phyloP scores from a whole-genome alignment of 2,113 vertebrate species.

The Actenoides lindsayi region DNA sequence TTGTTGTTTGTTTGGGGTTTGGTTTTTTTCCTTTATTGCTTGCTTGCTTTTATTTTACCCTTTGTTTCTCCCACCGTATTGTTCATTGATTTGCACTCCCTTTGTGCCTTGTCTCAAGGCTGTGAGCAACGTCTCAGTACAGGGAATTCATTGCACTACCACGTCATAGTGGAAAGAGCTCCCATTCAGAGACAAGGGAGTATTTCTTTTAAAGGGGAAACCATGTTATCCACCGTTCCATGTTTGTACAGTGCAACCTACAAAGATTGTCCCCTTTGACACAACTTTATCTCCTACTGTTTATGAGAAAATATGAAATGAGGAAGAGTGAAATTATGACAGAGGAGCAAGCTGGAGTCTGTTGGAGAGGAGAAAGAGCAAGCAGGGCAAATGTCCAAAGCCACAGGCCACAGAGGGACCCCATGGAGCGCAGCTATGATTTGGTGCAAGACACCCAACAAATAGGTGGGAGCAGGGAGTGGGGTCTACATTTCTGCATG shows the following conservation, averaged over 20 bases:
- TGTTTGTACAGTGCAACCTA: neutral
- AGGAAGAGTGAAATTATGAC: neutral
- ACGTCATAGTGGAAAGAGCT: slow-evolving; percentile 9
- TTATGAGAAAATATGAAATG: neutral
- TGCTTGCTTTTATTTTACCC: neutral
- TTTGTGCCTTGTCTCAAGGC: slow-evolving; percentile 48
- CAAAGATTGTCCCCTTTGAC: neutral
- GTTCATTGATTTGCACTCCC: slow-evolving; percentile 51
- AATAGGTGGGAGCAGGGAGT: neutral
- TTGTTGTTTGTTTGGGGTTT: neutral
- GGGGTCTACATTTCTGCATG: neutral
- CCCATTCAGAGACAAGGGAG: neutral
- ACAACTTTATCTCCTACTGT: neutral
- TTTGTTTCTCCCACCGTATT: slow-evolving; percentile 43
- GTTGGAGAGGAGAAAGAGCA: neutral
- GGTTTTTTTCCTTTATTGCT: neutral
- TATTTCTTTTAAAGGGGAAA: slow-evolving; percentile 28
- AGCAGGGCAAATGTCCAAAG: neutral
- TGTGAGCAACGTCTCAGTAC: neutral
- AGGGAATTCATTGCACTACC: neutral
- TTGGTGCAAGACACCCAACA: neutral
- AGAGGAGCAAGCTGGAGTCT: neutral
- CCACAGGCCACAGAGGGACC: neutral
- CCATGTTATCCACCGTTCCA: accelerated
- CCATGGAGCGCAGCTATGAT: accelerated